Conservation (phyloP, 2,113 vertebrate genomes). For the Gopherus evgoodei region DNA sequence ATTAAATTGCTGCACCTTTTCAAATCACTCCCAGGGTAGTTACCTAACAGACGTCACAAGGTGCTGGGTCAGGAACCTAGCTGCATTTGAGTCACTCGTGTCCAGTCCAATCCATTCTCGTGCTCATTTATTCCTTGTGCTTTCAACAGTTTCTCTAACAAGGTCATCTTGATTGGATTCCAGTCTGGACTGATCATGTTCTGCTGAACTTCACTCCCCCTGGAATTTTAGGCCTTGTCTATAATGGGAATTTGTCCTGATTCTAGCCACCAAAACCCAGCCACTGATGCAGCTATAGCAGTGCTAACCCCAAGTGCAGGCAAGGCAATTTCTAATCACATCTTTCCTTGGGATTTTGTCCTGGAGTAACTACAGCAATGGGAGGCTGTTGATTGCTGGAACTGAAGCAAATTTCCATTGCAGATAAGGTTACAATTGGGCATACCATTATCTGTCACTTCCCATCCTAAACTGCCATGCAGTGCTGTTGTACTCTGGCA, state of each 20-base stretch:
- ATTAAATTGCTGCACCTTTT: background rate
- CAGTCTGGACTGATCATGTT: rapidly evolving
- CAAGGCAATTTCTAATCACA: background rate
- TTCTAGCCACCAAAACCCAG: rapidly evolving
- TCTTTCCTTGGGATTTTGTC: background rate
- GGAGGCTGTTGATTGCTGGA: background rate
- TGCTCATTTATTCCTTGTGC: background rate
- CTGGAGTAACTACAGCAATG: background rate
- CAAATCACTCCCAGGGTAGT: background rate
- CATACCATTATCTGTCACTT: background rate
- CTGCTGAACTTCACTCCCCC: rapidly evolving
- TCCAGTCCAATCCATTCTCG: rapidly evolving
- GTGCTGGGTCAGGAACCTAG: background rate
- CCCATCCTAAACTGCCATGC: background rate
- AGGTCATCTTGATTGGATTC: rapidly evolving
- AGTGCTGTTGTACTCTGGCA: background rate
- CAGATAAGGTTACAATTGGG: background rate
- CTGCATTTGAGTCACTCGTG: rapidly evolving
- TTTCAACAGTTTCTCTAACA: background rate
- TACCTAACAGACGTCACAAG: background rate
- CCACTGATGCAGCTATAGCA: background rate
- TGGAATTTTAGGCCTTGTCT: background rate
- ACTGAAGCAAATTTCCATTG: background rate
- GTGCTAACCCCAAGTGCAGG: background rate
- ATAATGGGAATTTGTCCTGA: rapidly evolving